These are phyloP conservation scores for Chaetops frenatus DNA, from an alignment of 2,113 vertebrate genomes.

Conservation along the genomic window DNA sequence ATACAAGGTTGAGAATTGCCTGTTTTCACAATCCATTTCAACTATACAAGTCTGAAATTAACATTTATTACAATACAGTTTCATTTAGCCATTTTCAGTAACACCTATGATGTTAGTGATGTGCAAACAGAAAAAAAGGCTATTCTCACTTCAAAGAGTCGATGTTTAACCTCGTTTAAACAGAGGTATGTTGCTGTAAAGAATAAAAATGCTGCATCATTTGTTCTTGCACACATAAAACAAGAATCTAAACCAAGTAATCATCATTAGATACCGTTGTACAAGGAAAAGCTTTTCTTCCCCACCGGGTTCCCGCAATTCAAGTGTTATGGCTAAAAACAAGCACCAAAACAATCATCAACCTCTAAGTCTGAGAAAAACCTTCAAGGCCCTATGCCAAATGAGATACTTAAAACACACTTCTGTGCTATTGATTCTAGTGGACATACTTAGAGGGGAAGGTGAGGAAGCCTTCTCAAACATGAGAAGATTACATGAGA, in stretches of 20 bases:
- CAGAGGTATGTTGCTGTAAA: background rate
- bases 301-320: background rate
- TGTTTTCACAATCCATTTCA: background rate
- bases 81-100: background rate
- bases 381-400: rapidly evolving
- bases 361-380: background rate
- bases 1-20: background rate
- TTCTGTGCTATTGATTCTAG: background rate
- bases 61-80: background rate
- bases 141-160: background rate
- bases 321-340: background rate
- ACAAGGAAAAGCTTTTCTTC: background rate
- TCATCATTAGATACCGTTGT: background rate
- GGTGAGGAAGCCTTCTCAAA: background rate
- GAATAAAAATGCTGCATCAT: background rate
- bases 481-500: background rate
- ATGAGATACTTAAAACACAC: background rate
- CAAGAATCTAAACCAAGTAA: background rate
- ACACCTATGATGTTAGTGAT: background rate
- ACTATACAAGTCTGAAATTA: background rate
- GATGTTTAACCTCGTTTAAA: background rate
- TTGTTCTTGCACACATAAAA: background rate
- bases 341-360: background rate
- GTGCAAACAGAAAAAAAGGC: background rate
- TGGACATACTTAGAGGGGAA: background rate